phyloP scores from a whole-genome alignment of 2,113 vertebrate genomes.

The Callorhinus ursinus region DNA sequence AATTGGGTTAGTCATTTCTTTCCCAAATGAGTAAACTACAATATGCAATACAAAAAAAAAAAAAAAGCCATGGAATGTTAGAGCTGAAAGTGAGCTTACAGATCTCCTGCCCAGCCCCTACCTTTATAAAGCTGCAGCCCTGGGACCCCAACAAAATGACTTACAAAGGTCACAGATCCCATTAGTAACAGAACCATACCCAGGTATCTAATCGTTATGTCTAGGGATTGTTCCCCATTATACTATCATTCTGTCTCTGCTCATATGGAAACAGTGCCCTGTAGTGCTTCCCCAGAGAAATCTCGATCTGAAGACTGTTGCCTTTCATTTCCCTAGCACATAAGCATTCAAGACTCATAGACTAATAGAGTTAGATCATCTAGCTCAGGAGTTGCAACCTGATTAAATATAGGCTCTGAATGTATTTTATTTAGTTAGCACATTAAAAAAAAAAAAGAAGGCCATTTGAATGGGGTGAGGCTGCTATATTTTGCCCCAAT shows the following conservation, averaged over 20 bases:
- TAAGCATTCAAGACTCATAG: not conserved
- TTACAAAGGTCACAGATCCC: not conserved
- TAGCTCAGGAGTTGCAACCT: not conserved
- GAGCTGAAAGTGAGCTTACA: slow-evolving; percentile 11
- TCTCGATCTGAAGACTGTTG: not conserved
- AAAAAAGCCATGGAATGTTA: not conserved
- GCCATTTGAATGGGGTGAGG: not conserved
- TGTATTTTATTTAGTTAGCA: slow-evolving; percentile 8
- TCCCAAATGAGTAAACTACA: slow-evolving; percentile 21
- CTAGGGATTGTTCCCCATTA: not conserved
- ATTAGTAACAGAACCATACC: not conserved
- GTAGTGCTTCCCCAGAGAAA: slow-evolving; percentile 1
- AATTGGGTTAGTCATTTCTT: slow-evolving; percentile 35
- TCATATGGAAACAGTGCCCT: not conserved
- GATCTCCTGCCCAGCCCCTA: not conserved
- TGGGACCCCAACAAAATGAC: not conserved
- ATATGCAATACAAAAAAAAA: not conserved
- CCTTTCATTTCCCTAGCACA: not conserved
- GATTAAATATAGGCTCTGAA: not conserved
- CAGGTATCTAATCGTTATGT: not conserved
- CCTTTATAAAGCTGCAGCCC: slow-evolving; percentile 1
- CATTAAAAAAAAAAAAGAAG: not conserved
- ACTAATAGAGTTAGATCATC: not conserved
- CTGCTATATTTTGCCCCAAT: not conserved
- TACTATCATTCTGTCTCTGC: not conserved